Base-by-base conservation (phyloP, 2,888 invertebrate species). In the Nymphalis polychloros region DNA sequence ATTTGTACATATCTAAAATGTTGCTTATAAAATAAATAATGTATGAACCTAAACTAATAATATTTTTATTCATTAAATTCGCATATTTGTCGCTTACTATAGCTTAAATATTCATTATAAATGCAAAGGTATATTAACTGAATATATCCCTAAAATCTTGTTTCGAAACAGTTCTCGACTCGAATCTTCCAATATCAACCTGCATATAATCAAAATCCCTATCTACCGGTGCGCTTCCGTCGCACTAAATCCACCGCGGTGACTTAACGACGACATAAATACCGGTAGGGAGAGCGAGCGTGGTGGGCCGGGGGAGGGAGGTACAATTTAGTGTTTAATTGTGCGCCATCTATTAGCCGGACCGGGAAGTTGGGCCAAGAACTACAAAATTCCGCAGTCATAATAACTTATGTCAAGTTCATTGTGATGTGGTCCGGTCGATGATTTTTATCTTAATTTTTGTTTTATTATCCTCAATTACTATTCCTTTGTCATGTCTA, bases 251-350 rank as follows among this genome's bases (percentile, higher is more conserved):
- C 80, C 75, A 71, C 71, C 76, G 81, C 76, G 83, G 84, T 79
- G 83, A 82, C 82, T 83, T 86, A 87, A 84, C 84, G 85, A 80
- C 82, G 82, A 71, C 81, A 83, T 86, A 86, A 86, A 84, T 84
- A 85, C 79, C 69, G 73, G 46, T 53, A 65, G 68, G 68, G 69
- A 70, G 59, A 46, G 55, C 53, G 41, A 41, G 27, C 19, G 67
- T 61, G 57, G 59, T 69, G 50, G 72, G 23, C 66, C 31, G 55
- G 17, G 63, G 69, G 57, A 62, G 69, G 61, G 68, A 46, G 71
- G 73, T 75, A 77, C 79, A 79, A 84, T 84, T 84, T 83, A 84
- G 75, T 76, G 81, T 83, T 83, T 86, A 87, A 87, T 88, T 87
- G 82, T 79, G 73, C 81, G 79, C 84, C 84, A 86, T 87, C 85